phyloP scores from a whole-genome alignment of 2,888 invertebrate genomes.

The Amblyteles armatorius region DNA sequence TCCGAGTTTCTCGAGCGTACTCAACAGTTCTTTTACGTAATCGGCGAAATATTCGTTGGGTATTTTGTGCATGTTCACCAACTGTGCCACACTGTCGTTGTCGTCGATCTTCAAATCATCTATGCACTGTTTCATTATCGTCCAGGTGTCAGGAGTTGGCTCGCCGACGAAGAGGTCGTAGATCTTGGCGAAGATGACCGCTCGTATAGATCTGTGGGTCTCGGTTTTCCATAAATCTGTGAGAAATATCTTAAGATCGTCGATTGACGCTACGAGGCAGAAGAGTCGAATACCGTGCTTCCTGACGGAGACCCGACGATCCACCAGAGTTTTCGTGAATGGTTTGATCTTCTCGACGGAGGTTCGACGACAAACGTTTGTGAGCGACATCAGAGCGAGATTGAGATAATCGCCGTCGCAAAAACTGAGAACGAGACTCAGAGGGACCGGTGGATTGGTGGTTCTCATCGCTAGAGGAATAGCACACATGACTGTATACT shows the following conservation, averaged over 20 bases:
- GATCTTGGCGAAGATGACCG: slow-evolving; percentile 68
- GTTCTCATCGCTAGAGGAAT: slow-evolving; percentile 68
- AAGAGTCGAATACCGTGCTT: slow-evolving; percentile 80
- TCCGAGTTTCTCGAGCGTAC: slow-evolving; percentile 59
- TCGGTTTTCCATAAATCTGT: slow-evolving; percentile 68
- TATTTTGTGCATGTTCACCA: slow-evolving; percentile 20
- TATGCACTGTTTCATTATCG: slow-evolving; percentile 66
- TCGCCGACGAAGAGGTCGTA: slow-evolving; percentile 68
- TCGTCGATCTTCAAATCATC: slow-evolving; percentile 68
- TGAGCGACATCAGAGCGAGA: slow-evolving; percentile 52
- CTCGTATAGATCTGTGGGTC: slow-evolving; percentile 74
- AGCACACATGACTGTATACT: slow-evolving; percentile 17
- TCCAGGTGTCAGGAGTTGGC: slow-evolving; percentile 70
- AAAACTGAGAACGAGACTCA: slow-evolving; percentile 67
- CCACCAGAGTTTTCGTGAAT: slow-evolving; percentile 71
- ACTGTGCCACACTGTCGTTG: slow-evolving; percentile 9
- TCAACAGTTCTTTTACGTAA: slow-evolving; percentile 66
- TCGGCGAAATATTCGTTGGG: slow-evolving; percentile 70
- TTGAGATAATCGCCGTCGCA: slow-evolving; percentile 75
- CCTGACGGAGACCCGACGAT: slow-evolving; percentile 74
- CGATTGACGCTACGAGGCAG: slow-evolving; percentile 67
- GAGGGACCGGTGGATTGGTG: slow-evolving; percentile 78
- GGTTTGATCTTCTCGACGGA: slow-evolving; percentile 68
- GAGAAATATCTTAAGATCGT: slow-evolving; percentile 66
- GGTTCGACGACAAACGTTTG: slow-evolving; percentile 70